These are phyloP conservation scores for Leptinotarsa defecta DNA, from an alignment of 1,140 invertebrate species.

Conservation along the genomic window DNA sequence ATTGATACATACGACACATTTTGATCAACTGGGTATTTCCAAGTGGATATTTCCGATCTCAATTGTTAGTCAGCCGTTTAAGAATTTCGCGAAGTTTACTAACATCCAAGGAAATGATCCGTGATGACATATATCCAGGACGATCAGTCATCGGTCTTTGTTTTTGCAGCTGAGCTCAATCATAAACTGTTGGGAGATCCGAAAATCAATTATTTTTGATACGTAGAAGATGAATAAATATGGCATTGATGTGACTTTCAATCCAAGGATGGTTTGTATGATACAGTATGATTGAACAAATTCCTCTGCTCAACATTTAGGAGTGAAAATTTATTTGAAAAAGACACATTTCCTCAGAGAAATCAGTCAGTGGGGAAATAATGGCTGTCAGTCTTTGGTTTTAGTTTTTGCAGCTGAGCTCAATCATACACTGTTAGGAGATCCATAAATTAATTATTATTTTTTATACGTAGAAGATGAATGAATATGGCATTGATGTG, in stretches of 20 bases:
- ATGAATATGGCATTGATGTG: neutral
- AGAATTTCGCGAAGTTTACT: neutral
- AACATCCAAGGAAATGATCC: slow-evolving; percentile 16
- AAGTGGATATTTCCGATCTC: neutral
- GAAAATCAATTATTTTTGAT: neutral
- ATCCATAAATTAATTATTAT: neutral
- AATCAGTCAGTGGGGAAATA: neutral
- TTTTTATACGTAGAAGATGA: neutral
- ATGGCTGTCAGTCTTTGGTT: slow-evolving; percentile 13
- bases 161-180: slow-evolving; percentile 26
- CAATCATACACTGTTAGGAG: neutral
- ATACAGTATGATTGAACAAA: no score
- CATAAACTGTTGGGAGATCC: neutral
- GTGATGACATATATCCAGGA: neutral
- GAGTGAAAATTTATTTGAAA: no score
- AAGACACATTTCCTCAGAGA: no score
- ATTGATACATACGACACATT: neutral
- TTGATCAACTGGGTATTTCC: neutral
- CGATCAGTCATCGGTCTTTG: slow-evolving; percentile 26
- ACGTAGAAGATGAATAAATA: neutral
- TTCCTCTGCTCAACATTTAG: no score
- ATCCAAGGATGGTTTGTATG: no score
- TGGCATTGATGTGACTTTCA: neutral
- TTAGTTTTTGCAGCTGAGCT: slow-evolving; percentile 29
- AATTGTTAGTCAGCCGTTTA: neutral